Evolutionary conservation across 2,113 vertebrate genomes (phyloP).

Genomic region (Origma solitaria): DNA sequence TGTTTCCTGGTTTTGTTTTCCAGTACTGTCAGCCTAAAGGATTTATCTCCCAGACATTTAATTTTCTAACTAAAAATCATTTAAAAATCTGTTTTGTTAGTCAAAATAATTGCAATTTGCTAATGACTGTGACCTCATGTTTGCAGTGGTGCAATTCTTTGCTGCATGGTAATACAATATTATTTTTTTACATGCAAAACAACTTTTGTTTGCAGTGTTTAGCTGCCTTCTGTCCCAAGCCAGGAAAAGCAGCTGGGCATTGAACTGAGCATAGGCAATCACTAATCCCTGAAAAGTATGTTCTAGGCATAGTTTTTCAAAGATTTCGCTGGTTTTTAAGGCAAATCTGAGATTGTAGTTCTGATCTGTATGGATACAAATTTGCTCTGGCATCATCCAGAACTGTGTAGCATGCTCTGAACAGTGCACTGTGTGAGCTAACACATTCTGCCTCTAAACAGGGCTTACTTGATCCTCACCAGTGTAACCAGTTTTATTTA

Average conservation of each 20-base stretch:
- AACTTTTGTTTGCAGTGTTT: neutral
- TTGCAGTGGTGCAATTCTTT: neutral
- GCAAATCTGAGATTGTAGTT: neutral
- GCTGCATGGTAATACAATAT: neutral
- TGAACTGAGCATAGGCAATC: neutral
- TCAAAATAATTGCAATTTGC: neutral
- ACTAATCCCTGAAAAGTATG: neutral
- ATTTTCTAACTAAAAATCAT: neutral
- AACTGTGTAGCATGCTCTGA: neutral
- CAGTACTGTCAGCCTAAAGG: neutral
- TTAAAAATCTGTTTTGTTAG: neutral
- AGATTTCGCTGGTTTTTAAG: neutral
- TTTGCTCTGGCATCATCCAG: neutral
- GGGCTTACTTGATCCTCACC: neutral
- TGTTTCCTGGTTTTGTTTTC: neutral
- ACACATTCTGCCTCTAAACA: neutral
- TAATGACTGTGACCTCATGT: neutral
- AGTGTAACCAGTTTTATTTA: neutral
- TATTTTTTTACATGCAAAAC: neutral
- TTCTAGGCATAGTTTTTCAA: neutral
- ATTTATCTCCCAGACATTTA: neutral
- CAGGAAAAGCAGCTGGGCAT: neutral
- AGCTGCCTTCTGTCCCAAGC: neutral
- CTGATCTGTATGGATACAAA: neutral
- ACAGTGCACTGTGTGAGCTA: neutral